Percentiles rank a stretch among this genome's conserved stretches.
Evolutionary conservation across 2,113 vertebrate genomes (phyloP).

Genomic region (Trachemys scripta): DNA sequence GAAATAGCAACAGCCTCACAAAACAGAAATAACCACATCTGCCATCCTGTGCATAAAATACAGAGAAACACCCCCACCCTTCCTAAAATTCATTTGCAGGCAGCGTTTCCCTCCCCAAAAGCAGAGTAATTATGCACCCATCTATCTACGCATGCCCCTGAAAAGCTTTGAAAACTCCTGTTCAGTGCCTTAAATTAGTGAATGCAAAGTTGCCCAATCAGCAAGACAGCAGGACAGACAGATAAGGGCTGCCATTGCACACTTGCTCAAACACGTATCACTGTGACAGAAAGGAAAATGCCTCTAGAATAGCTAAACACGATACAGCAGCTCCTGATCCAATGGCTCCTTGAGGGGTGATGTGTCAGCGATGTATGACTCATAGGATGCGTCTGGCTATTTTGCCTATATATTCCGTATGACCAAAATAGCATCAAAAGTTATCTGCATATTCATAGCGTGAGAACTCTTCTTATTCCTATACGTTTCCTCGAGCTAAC

Average conservation of each 20-base stretch:
- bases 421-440: not conserved
- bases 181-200: not conserved
- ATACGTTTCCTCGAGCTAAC: not conserved
- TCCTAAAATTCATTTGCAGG: not conserved
- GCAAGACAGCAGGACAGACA: not conserved
- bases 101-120: not conserved
- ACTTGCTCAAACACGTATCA: not conserved
- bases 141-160: not conserved
- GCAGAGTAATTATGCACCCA: not conserved
- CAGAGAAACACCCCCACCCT: not conserved
- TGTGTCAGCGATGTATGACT: not conserved
- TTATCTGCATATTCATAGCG: not conserved
- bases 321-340: not conserved
- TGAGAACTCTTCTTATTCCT: not conserved
- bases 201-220: not conserved
- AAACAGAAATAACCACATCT: not conserved
- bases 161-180: not conserved
- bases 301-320: not conserved
- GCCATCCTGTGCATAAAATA: not conserved
- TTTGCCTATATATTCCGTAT: not conserved
- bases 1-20: not conserved
- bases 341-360: accelerated
- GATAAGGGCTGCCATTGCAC: not conserved
- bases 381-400: not conserved
- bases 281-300: not conserved